Conservation (phyloP, 2,113 vertebrate genomes). For the Gobio gobio region DNA sequence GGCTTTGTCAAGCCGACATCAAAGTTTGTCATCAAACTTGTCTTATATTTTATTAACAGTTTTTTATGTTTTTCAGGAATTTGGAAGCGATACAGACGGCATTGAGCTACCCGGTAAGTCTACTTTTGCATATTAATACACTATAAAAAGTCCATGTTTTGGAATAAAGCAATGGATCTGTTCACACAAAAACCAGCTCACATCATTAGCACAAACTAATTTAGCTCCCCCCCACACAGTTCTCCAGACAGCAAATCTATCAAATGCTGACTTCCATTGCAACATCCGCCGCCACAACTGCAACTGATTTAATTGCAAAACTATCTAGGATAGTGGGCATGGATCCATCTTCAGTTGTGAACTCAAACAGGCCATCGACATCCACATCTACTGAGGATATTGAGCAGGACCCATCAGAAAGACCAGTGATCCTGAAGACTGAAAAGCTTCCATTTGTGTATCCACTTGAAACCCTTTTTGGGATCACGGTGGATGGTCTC, state of each 20-base stretch:
- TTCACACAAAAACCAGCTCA: no score
- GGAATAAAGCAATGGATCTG: no score
- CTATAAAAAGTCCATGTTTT: background rate
- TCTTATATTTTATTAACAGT: no score
- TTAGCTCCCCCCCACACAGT: background rate
- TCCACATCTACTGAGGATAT: background rate
- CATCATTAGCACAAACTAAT: background rate
- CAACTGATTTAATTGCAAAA: background rate
- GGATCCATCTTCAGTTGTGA: background rate
- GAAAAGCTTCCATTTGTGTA: background rate
- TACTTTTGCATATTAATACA: no score
- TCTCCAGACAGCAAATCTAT: conserved; percentile 22
- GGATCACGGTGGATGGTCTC: conserved; percentile 7
- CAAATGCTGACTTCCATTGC: conserved; percentile 9
- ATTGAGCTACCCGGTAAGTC: background rate
- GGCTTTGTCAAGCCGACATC: no score
- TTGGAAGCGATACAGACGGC: background rate
- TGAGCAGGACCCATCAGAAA: no score
- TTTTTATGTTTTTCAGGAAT: background rate
- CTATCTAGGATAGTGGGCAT: background rate
- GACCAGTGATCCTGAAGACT: background rate
- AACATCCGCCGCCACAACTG: background rate
- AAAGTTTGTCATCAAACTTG: no score
- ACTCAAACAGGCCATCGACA: background rate
- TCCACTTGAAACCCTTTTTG: background rate